These are phyloP conservation scores for Cacoxenus indagator DNA, from an alignment of 2,888 invertebrate species.

Conservation along the genomic window DNA sequence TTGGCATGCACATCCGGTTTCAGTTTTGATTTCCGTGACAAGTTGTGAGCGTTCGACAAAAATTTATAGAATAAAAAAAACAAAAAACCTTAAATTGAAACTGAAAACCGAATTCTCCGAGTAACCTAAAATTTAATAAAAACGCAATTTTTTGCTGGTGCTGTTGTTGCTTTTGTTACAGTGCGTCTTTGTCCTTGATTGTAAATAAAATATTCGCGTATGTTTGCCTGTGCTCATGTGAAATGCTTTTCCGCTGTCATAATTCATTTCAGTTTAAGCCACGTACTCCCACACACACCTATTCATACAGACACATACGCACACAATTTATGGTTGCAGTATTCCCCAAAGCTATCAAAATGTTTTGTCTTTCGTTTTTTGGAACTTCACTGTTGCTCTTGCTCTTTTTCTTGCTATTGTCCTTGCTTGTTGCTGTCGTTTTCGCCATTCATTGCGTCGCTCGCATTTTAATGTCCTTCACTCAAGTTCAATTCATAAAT, in stretches of 20 bases:
- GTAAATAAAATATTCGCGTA: slow-evolving; percentile 3
- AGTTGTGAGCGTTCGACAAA: neutral
- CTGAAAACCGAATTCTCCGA: neutral
- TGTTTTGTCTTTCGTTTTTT: too few species aligned
- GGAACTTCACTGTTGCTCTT: too few species aligned
- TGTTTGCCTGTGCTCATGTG: neutral
- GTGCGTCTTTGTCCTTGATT: neutral
- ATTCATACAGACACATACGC: neutral
- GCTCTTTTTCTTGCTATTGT: neutral
- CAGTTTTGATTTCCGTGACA: slow-evolving; percentile 55
- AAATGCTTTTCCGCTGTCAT: slow-evolving; percentile 16
- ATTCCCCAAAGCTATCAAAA: neutral
- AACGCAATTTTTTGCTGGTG: slow-evolving; percentile 36
- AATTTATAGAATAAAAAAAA: too few species aligned
- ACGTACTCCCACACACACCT: neutral
- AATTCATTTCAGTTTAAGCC: slow-evolving; percentile 26
- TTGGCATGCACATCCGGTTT: slow-evolving; percentile 55
- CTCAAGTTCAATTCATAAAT: neutral
- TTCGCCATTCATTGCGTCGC: neutral
- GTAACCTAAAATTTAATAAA: slow-evolving; percentile 14
- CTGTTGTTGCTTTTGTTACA: neutral
- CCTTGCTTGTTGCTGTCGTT: neutral
- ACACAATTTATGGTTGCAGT: slow-evolving; percentile 13
- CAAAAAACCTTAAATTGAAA: neutral
- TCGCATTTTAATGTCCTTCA: neutral